Percentiles rank a stretch among this genome's conserved stretches.
Evolutionary conservation across 2,888 invertebrate species (phyloP).

Genomic region (Eucriotettix oculatus): DNA sequence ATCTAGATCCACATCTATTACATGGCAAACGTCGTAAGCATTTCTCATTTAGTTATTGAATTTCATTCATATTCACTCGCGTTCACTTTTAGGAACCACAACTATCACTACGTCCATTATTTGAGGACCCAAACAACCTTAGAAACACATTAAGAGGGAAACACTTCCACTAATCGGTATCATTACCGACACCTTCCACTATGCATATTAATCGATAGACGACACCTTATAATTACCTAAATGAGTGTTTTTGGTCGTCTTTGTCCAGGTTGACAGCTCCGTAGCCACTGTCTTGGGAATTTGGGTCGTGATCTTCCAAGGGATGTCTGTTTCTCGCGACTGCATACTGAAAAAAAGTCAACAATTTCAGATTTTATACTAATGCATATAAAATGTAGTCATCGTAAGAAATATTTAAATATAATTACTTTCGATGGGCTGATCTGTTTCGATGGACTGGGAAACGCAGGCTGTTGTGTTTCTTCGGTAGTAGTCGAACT

Average conservation of each 20-base stretch:
- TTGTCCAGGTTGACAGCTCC: constrained; percentile 25
- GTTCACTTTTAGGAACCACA: too few species aligned
- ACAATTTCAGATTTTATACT: too few species aligned
- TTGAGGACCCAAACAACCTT: too few species aligned
- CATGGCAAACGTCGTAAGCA: too few species aligned
- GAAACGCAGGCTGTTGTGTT: neutral
- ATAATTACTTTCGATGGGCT: constrained; percentile 5
- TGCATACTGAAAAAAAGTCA: neutral
- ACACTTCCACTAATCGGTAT: too few species aligned
- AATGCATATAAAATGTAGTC: neutral
- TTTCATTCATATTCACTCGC: too few species aligned
- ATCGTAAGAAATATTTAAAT: neutral
- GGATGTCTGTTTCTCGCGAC: constrained; percentile 19
- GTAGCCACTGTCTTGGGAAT: constrained; percentile 42
- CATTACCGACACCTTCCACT: too few species aligned
- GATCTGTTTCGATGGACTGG: constrained; percentile 2
- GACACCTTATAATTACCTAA: constrained; percentile 9
- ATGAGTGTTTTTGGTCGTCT: constrained; percentile 16
- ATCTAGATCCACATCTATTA: too few species aligned
- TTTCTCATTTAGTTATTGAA: too few species aligned
- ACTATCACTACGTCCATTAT: too few species aligned
- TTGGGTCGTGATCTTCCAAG: constrained; percentile 34
- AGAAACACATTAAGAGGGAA: too few species aligned
- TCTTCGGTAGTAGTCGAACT: neutral
- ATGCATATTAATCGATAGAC: too few species aligned